Base-by-base conservation (phyloP, 2,797 vertebrate species). In the Dendrocincla tyrannina region DNA sequence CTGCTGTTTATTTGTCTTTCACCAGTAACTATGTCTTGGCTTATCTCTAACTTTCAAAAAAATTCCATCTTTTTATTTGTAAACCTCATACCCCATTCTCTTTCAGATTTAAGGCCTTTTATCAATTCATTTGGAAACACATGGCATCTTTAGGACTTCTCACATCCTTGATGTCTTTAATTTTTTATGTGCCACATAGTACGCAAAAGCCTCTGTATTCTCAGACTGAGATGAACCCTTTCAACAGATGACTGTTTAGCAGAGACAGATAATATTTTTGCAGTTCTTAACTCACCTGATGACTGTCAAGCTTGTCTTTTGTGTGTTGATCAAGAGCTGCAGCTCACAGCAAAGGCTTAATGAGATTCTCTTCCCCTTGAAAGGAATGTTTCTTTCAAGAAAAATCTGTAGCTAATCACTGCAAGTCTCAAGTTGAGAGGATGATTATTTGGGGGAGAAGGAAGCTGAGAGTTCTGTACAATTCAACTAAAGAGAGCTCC, bases 51-150 rank as follows among this genome's bases (percentile, higher is more conserved):
- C 91, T 95, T 97, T 83, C 93, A 90, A 85, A 95, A 95, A 77
- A 96, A 96, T 75, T 85, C 85, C 86, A 87, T 85, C 80, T 68
- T 77, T 83, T 97, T 97, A 96, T 97, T 96, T 96, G 94, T 93
- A 96, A 91, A 96, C 68, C 82, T 97, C 97, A 97, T 96, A 96
- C 89, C 68, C 96, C 94, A 97, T 96, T 98, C 97, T 91, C 96
- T 97, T 97, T 98, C 94, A 94, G 97, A 95, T 66, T 47, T 89
- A 95, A 94, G 79, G 89, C 81, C 96, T 97, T 98, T 98, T 96
- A 97, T 97, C 96, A 97, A 96, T 95, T 97, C 91, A 92, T 96
- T 94, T 85, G 85, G 95, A 98, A 98, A 97, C 2, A 11, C 42
- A 6, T 87, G 92, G 86, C 96, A 96, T 91, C 96, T 96, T 93